A percentile compares a stretch with the other conserved stretches of the same genome.
Evolutionary conservation across 2,113 vertebrate species (phyloP).

Genomic region (Eurystomus gularis): DNA sequence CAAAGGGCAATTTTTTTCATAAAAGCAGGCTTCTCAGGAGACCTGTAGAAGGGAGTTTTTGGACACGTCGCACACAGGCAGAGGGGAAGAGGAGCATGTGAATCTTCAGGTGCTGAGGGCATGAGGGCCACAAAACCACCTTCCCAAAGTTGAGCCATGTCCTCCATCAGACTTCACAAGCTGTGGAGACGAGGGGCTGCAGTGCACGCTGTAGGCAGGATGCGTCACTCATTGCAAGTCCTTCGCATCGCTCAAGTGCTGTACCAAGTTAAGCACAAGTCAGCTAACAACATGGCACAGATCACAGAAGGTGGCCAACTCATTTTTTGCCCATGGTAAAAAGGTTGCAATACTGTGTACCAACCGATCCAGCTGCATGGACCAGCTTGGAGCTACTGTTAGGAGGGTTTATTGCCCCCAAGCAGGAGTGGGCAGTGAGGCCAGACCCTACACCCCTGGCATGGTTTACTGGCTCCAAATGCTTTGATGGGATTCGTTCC

Average conservation of each 20-base stretch:
- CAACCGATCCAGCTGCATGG: not conserved
- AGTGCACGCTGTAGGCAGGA: not conserved
- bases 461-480: not conserved
- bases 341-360: too few relatives aligned
- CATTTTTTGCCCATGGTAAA: too few relatives aligned
- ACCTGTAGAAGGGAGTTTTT: not conserved
- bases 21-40: not conserved
- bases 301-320: too few relatives aligned
- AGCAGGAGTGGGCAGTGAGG: rapidly evolving
- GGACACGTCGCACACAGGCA: not conserved
- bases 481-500: not conserved
- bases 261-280: not conserved
- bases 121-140: not conserved
- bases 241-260: rapidly evolving
- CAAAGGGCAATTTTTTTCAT: not conserved
- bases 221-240: too few relatives aligned
- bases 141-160: not conserved
- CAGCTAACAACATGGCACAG: too few relatives aligned
- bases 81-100: not conserved
- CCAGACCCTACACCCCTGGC: not conserved
- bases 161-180: not conserved
- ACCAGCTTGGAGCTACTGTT: not conserved
- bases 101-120: not conserved
- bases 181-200: too few relatives aligned
- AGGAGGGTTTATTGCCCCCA: not conserved